Conservation (phyloP, 2,797 vertebrate species). For the Etheostoma nigrum region DNA sequence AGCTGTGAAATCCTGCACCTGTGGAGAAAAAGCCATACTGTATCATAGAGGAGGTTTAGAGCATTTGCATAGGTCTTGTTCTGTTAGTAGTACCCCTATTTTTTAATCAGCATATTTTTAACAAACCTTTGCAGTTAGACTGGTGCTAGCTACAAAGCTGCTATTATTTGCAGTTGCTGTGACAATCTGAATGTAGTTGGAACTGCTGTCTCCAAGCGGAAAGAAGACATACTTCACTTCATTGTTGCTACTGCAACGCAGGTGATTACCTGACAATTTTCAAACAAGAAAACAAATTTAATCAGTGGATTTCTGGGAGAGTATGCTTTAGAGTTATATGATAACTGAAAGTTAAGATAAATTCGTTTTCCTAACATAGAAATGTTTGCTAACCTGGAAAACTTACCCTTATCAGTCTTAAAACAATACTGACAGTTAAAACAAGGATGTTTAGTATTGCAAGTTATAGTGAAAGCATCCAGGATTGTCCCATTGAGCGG, state of each 20-base stretch:
- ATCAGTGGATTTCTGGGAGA: neutral
- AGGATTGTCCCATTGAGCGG: slow-evolving; percentile 84
- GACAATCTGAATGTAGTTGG: slow-evolving; percentile 78
- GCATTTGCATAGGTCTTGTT: neutral
- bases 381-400: neutral
- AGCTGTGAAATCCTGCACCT: slow-evolving; percentile 80
- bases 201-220: slow-evolving; percentile 83
- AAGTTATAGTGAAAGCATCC: slow-evolving; percentile 85
- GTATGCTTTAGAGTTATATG: neutral
- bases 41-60: neutral
- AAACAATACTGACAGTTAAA: slow-evolving; percentile 86
- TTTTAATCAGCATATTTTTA: neutral
- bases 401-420: slow-evolving; percentile 67
- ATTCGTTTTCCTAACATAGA: neutral
- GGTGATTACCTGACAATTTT: slow-evolving; percentile 80
- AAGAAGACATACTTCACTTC: slow-evolving; percentile 84
- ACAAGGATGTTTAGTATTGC: slow-evolving; percentile 57
- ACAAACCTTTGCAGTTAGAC: slow-evolving; percentile 80
- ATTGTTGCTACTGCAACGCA: slow-evolving; percentile 82
- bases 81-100: accelerated
- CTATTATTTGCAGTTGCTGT: slow-evolving; percentile 75
- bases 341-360: neutral
- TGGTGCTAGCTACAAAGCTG: slow-evolving; percentile 63
- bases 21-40: neutral
- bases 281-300: neutral